Evolutionary conservation across 2,888 invertebrate species (phyloP).

Genomic region (Taenaris catops): DNA sequence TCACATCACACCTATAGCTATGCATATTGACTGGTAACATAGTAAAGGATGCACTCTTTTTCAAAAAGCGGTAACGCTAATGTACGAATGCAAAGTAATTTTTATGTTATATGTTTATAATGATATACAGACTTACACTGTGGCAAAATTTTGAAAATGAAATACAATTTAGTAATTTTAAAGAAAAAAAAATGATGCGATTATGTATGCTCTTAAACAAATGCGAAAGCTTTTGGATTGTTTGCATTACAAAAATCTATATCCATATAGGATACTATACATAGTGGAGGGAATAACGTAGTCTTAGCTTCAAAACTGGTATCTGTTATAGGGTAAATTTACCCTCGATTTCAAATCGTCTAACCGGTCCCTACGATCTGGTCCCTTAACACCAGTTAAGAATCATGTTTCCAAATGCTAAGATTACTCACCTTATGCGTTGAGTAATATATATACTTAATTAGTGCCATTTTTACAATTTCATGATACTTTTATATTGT

Average conservation of each 20-base stretch:
- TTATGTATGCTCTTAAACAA: no score
- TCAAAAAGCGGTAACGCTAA: no score
- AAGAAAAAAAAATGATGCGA: no score
- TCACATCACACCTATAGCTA: slow-evolving; percentile 17
- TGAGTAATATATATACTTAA: slow-evolving; percentile 21
- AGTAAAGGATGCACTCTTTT: not conserved
- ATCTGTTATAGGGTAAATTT: slow-evolving; percentile 21
- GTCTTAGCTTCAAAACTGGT: slow-evolving; percentile 52
- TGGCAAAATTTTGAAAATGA: no score
- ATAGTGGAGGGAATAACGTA: slow-evolving; percentile 70
- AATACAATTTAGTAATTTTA: no score
- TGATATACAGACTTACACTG: no score
- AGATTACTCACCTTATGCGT: slow-evolving; percentile 5
- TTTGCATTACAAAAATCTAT: slow-evolving; percentile 4
- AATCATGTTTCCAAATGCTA: slow-evolving; percentile 24
- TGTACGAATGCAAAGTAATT: no score
- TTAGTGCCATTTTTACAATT: slow-evolving; percentile 31
- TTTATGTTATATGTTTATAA: no score
- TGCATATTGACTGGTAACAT: slow-evolving; percentile 4
- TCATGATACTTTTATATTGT: slow-evolving; percentile 13
- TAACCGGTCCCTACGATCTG: slow-evolving; percentile 48
- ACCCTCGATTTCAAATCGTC: slow-evolving; percentile 27
- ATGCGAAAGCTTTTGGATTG: no score
- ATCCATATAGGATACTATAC: slow-evolving; percentile 32
- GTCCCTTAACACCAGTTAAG: slow-evolving; percentile 62